Conservation (phyloP, 2,113 vertebrate genomes). For the Peromyscus polionotus region DNA sequence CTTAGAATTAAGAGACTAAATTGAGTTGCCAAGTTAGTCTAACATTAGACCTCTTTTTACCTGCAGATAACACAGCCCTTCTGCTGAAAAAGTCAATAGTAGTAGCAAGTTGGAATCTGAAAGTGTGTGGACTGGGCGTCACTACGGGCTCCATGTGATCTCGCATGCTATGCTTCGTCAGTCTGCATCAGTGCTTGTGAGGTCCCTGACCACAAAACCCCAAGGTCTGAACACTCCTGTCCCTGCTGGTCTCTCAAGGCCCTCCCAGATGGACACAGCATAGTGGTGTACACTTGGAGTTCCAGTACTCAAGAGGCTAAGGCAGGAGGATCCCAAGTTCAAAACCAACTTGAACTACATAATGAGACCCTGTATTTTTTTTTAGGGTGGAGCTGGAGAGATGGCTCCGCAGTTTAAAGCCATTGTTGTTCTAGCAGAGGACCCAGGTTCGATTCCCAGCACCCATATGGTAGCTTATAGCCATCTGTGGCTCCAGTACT, state of each 20-base stretch:
- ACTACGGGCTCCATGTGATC: background rate
- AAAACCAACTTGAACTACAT: no score
- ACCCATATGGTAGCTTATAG: background rate
- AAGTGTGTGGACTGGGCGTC: background rate
- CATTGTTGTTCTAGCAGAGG: background rate
- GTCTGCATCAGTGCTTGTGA: background rate
- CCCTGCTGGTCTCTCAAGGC: background rate
- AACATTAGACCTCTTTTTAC: background rate
- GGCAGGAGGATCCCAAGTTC: background rate
- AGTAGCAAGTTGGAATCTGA: background rate
- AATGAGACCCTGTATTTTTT: background rate
- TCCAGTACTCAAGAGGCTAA: background rate
- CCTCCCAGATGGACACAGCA: background rate
- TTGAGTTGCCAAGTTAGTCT: background rate
- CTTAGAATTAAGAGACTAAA: background rate
- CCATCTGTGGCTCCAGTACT: background rate
- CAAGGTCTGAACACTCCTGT: background rate
- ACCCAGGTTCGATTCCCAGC: background rate
- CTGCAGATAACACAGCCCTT: background rate
- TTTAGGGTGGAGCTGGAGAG: background rate
- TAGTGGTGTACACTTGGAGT: background rate
- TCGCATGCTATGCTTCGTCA: background rate
- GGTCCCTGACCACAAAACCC: background rate
- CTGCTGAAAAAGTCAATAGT: background rate
- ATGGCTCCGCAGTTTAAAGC: background rate